Evolutionary conservation across 2,113 vertebrate species (phyloP).

Genomic region (Pedetes capensis): DNA sequence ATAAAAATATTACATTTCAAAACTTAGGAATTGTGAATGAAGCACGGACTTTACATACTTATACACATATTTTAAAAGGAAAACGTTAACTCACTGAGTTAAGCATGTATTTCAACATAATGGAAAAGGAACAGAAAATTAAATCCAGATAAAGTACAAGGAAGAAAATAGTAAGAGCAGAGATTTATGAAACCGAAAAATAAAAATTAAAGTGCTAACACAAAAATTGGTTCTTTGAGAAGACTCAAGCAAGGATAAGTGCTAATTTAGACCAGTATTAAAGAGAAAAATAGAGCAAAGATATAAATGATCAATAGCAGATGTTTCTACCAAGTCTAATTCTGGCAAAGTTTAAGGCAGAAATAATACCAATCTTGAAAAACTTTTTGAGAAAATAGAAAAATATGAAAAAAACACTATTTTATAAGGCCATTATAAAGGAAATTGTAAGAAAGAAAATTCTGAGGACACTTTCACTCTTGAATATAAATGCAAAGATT

Average conservation of each 20-base stretch:
- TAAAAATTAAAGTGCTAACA: background rate
- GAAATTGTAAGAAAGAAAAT: too few relatives aligned
- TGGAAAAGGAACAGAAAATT: background rate
- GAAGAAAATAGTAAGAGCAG: background rate
- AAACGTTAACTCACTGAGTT: background rate
- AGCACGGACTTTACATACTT: background rate
- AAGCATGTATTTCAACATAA: background rate
- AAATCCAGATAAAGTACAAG: background rate
- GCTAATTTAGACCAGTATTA: too few relatives aligned
- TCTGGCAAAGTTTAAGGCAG: too few relatives aligned
- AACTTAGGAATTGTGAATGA: background rate
- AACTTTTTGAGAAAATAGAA: too few relatives aligned
- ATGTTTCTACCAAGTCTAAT: too few relatives aligned
- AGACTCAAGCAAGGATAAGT: too few relatives aligned
- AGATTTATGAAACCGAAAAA: slow-evolving; percentile 6
- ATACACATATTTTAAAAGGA: background rate
- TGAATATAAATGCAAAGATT: background rate
- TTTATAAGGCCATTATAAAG: too few relatives aligned
- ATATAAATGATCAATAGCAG: too few relatives aligned
- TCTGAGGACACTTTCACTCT: background rate
- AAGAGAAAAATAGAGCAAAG: too few relatives aligned
- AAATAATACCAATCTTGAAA: too few relatives aligned
- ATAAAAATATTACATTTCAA: background rate
- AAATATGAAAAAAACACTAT: too few relatives aligned
- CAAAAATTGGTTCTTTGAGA: too few relatives aligned